A percentile compares a stretch with the other conserved stretches of the same genome.
These are phyloP conservation scores for Gephyroberyx darwinii DNA, from an alignment of 2,797 vertebrate genomes.

Conservation along the genomic window DNA sequence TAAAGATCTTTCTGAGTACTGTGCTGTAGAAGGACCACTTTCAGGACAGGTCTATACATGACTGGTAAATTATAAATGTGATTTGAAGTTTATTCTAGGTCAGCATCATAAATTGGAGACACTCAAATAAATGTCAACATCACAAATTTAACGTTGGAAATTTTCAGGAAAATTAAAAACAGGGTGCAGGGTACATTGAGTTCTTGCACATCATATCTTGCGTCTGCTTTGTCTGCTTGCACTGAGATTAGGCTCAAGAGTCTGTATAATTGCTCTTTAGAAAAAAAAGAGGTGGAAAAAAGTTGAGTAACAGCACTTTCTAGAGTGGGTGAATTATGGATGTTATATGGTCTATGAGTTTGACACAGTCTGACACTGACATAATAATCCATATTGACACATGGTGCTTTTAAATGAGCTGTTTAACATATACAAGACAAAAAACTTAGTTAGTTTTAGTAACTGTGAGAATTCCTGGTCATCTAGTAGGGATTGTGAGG, in stretches of 20 bases:
- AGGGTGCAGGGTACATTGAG: neutral
- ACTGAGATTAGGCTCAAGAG: neutral
- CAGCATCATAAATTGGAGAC: constrained; percentile 1
- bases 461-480: constrained; percentile 22
- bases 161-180: neutral
- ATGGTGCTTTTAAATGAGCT: constrained; percentile 22
- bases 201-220: neutral
- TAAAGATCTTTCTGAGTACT: neutral
- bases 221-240: too few species aligned
- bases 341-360: constrained; percentile 2
- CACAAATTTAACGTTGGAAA: neutral
- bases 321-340: neutral
- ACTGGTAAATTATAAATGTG: neutral
- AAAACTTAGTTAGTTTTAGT: constrained; percentile 2
- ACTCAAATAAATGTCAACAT: neutral
- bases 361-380: constrained; percentile 11
- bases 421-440: constrained; percentile 28
- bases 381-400: constrained; percentile 26
- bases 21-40: neutral
- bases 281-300: constrained; percentile 1
- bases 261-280: neutral
- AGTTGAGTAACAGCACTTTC: neutral
- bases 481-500: constrained; percentile 27
- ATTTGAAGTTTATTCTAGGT: neutral
- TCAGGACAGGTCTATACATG: neutral